Conservation (phyloP, 2,888 invertebrate species). For the Conops quadrifasciatus region DNA sequence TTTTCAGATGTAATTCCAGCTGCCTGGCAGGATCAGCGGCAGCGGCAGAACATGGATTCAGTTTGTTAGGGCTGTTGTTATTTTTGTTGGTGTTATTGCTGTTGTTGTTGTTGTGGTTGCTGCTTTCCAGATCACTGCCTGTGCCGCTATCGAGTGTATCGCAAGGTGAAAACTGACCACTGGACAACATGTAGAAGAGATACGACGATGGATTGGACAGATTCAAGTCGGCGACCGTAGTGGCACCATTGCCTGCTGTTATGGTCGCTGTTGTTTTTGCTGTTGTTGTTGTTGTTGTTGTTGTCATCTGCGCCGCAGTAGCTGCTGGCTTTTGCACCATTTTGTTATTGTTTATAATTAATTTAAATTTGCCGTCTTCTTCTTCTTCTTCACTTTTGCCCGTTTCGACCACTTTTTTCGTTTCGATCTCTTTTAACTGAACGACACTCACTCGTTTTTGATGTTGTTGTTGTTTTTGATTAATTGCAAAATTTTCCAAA, state of each 20-base stretch:
- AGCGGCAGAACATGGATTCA: conserved; percentile 43
- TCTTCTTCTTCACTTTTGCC: conserved; percentile 9
- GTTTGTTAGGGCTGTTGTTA: conserved; percentile 9
- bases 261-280: background rate
- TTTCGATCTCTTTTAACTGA: conserved; percentile 40
- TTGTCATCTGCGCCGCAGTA: background rate
- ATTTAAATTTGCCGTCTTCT: conserved; percentile 32
- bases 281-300: background rate
- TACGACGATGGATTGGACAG: conserved; percentile 55
- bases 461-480: too few relatives aligned
- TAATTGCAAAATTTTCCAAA: background rate
- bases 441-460: conserved; percentile 47
- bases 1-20: conserved; percentile 63
- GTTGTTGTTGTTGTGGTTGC: conserved; percentile 36
- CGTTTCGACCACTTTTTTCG: conserved; percentile 8
- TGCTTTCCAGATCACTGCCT: conserved; percentile 79
- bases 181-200: conserved; percentile 71
- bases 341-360: conserved; percentile 33
- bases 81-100: background rate
- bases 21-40: conserved; percentile 50
- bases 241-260: conserved; percentile 41
- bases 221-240: conserved; percentile 54
- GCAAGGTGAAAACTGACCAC: conserved; percentile 82
- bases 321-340: conserved; percentile 47
- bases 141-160: conserved; percentile 86